phyloP scores from a whole-genome alignment of 2,888 invertebrate genomes.

The Drosophila lutescens region DNA sequence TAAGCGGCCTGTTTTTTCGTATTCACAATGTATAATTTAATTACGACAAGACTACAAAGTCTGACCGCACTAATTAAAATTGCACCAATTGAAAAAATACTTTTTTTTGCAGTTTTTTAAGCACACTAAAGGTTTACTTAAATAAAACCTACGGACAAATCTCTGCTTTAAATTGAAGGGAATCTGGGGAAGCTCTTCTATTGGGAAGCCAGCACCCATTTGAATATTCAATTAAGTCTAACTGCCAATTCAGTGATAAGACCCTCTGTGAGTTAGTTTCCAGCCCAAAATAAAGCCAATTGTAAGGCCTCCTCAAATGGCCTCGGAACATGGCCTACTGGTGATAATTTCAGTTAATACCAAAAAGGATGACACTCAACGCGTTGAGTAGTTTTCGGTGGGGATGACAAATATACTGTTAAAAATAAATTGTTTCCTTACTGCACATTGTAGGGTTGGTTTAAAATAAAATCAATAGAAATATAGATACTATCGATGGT shows the following conservation, averaged over 20 bases:
- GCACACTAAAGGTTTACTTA: background rate
- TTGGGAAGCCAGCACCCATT: slow-evolving; percentile 48
- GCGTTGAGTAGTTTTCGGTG: background rate
- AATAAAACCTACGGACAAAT: slow-evolving; percentile 11
- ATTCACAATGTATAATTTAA: slow-evolving; percentile 35
- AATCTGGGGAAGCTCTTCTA: background rate
- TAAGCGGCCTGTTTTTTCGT: slow-evolving; percentile 20
- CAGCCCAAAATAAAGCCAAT: slow-evolving; percentile 9
- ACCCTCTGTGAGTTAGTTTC: slow-evolving; percentile 11
- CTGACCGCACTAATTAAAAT: slow-evolving; percentile 39
- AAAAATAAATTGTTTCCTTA: background rate
- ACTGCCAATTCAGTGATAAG: slow-evolving; percentile 71
- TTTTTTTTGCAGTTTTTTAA: slow-evolving; percentile 19
- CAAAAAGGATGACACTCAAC: slow-evolving; percentile 7
- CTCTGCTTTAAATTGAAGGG: slow-evolving; percentile 16
- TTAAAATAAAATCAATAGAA: too few relatives aligned
- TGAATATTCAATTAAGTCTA: slow-evolving; percentile 77
- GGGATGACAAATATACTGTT: background rate
- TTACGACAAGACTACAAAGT: slow-evolving; percentile 34
- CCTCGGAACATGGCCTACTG: slow-evolving; percentile 34
- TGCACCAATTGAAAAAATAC: slow-evolving; percentile 44
- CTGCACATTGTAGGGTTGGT: too few relatives aligned
- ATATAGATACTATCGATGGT: too few relatives aligned
- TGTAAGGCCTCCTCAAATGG: background rate
- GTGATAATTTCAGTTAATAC: slow-evolving; percentile 34